Evolutionary conservation across 2,797 vertebrate genomes (phyloP).

Genomic region (Mus minutoides): DNA sequence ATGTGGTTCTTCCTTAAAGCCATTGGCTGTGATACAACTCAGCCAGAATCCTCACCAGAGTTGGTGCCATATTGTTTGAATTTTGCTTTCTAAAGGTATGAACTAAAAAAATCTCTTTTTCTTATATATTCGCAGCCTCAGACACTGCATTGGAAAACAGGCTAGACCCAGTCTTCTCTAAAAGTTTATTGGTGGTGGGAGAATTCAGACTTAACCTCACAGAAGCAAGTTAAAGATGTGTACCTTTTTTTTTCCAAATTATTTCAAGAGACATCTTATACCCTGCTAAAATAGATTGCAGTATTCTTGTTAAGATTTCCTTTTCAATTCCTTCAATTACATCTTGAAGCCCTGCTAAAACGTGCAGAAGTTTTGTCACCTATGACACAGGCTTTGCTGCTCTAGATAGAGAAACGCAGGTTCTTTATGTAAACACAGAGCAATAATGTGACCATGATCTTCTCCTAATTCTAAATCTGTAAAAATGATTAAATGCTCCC

Average conservation of each 20-base stretch:
- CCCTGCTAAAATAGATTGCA: neutral
- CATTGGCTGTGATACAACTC: neutral
- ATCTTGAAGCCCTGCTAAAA: neutral
- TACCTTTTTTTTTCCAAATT: neutral
- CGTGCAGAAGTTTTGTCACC: neutral
- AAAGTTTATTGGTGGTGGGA: neutral
- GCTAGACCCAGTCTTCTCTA: neutral
- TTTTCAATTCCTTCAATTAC: constrained; percentile 20
- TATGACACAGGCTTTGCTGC: neutral
- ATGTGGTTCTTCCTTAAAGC: too few relatives aligned
- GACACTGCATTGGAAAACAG: neutral
- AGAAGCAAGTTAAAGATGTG: neutral
- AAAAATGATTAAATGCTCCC: constrained; percentile 22
- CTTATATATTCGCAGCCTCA: neutral
- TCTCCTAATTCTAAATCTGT: constrained; percentile 26
- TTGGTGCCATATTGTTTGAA: neutral
- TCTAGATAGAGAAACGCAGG: neutral
- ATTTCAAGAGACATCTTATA: neutral
- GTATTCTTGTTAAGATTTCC: neutral
- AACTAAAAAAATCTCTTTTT: neutral
- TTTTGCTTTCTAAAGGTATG: neutral
- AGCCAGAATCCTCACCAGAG: neutral
- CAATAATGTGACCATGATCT: neutral
- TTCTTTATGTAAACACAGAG: neutral
- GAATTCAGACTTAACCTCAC: neutral